phyloP scores from a whole-genome alignment of 2,797 vertebrate genomes.

The Columba guinea region DNA sequence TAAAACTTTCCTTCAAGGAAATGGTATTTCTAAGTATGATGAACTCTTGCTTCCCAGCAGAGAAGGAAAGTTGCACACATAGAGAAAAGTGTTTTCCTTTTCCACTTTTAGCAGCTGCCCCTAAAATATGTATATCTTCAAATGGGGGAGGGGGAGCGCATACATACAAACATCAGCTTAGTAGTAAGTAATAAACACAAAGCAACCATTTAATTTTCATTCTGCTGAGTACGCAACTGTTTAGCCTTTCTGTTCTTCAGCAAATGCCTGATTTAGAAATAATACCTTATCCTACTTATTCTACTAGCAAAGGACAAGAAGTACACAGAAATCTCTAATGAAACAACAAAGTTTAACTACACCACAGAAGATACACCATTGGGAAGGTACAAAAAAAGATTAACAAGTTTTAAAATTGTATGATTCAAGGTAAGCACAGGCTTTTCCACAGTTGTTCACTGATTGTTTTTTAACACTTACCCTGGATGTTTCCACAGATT shows the following conservation, averaged over 20 bases:
- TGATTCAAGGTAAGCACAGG: not conserved
- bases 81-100: not conserved
- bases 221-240: not conserved
- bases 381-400: not conserved
- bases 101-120: not conserved
- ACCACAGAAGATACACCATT: not conserved
- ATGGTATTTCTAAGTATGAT: not conserved
- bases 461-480: slow-evolving; percentile 80
- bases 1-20: not conserved
- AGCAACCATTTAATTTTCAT: not conserved
- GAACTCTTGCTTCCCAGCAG: not conserved
- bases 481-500: slow-evolving; percentile 89
- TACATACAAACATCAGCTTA: not conserved
- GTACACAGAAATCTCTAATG: not conserved
- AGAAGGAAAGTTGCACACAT: not conserved
- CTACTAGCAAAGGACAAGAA: not conserved
- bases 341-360: not conserved
- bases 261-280: not conserved
- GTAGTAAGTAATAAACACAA: not conserved
- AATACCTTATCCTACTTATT: not conserved
- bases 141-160: not conserved
- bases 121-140: not conserved
- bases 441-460: not conserved
- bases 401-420: not conserved
- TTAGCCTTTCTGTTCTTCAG: not conserved